A percentile compares a stretch with the other conserved stretches of the same genome.
phyloP scores from a whole-genome alignment of 2,888 invertebrate genomes.

The Melolontha melolontha region DNA sequence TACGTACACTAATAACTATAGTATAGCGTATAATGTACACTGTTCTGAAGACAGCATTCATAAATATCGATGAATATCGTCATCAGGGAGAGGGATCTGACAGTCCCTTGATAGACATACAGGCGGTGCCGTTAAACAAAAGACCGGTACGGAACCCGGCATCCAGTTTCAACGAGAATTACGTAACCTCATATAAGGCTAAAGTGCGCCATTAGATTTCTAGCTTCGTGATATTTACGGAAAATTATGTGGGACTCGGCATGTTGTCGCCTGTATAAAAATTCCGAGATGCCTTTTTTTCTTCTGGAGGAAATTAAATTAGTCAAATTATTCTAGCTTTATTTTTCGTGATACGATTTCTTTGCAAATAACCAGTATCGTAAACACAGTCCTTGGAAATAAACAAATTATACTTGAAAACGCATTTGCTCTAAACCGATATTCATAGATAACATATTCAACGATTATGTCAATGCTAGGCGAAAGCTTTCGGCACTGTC shows the following conservation, averaged over 20 bases:
- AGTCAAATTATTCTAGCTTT: conserved; percentile 11
- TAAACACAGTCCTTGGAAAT: too few relatives aligned
- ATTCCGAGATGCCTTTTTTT: conserved; percentile 7
- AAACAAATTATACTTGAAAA: too few relatives aligned
- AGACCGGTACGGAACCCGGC: conserved; percentile 46
- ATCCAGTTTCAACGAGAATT: conserved; percentile 47
- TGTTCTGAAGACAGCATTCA: conserved; percentile 41
- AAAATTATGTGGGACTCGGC: conserved; percentile 44
- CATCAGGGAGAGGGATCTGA: conserved; percentile 49
- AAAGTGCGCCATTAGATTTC: conserved; percentile 51
- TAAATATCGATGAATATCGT: conserved; percentile 50
- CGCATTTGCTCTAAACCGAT: too few relatives aligned
- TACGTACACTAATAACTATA: conserved; percentile 46
- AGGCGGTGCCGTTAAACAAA: conserved; percentile 49
- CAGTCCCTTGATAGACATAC: conserved; percentile 51
- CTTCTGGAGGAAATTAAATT: conserved; percentile 5
- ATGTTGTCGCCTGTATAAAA: conserved; percentile 36
- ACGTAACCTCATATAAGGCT: conserved; percentile 49
- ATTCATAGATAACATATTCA: too few relatives aligned
- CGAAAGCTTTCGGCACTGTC: too few relatives aligned
- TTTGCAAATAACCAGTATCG: too few relatives aligned
- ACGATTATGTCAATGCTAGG: too few relatives aligned
- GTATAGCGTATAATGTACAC: conserved; percentile 38
- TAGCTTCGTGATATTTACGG: conserved; percentile 45
- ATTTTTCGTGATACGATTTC: conserved; percentile 17